Conservation (phyloP, 2,797 vertebrate species). For the Leptodactylus fallax region DNA sequence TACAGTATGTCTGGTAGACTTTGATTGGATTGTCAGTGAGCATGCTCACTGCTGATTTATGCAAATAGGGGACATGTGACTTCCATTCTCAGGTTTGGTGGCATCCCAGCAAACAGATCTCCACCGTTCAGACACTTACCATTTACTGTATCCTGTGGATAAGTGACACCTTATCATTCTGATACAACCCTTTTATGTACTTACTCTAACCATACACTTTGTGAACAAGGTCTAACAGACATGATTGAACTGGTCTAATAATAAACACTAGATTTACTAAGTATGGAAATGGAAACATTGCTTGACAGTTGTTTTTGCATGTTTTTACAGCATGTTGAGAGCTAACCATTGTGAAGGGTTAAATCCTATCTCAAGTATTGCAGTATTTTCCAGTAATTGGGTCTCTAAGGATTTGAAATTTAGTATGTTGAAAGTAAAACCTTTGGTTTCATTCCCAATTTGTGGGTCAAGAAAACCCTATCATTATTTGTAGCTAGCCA, state of each 20-base stretch:
- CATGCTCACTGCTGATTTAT: too few relatives aligned
- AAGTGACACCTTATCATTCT: too few relatives aligned
- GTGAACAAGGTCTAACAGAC: background rate
- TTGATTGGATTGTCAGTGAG: too few relatives aligned
- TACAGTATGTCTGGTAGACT: too few relatives aligned
- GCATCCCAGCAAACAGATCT: too few relatives aligned
- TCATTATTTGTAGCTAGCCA: conserved; percentile 60
- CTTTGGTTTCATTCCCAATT: conserved; percentile 54
- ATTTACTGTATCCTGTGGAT: too few relatives aligned
- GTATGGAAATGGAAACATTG: background rate
- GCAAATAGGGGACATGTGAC: too few relatives aligned
- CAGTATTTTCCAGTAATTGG: conserved; percentile 55
- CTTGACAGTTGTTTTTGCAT: background rate
- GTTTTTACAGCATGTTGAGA: background rate
- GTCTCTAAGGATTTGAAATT: conserved; percentile 56
- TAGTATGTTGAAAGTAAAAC: conserved; percentile 58
- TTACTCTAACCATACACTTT: background rate
- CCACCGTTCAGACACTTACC: too few relatives aligned
- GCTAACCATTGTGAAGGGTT: conserved; percentile 10
- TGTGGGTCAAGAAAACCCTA: conserved; percentile 60
- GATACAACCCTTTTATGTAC: too few relatives aligned
- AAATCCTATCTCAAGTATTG: conserved; percentile 37
- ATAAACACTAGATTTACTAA: background rate
- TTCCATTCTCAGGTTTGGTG: too few relatives aligned
- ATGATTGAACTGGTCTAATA: background rate